phyloP scores from a whole-genome alignment of 2,888 invertebrate species.

The Atrina japonica region DNA sequence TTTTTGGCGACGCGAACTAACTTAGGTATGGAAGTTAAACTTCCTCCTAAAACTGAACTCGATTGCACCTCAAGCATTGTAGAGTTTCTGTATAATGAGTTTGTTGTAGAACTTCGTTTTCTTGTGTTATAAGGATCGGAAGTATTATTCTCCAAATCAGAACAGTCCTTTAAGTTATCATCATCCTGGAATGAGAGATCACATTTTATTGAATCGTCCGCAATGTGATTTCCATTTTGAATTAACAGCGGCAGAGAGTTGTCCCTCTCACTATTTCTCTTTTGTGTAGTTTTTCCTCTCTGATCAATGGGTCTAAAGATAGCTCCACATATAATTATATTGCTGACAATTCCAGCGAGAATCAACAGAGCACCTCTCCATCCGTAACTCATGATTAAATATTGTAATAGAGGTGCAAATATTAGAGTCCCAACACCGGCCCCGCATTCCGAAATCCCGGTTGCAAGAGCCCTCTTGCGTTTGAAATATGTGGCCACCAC shows the following conservation, averaged over 20 bases:
- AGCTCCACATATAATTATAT: conserved; percentile 72
- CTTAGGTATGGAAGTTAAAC: conserved; percentile 7
- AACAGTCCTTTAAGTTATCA: no score
- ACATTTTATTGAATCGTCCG: no score
- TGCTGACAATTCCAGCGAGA: conserved; percentile 66
- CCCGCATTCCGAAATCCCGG: conserved; percentile 76
- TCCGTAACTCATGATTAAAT: conserved; percentile 68
- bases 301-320: conserved; percentile 58
- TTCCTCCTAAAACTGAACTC: conserved; percentile 14
- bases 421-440: conserved; percentile 76
- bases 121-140: no score
- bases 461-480: conserved; percentile 74
- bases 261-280: no score
- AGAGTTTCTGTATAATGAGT: not conserved
- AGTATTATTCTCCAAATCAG: no score
- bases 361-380: conserved; percentile 77
- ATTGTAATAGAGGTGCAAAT: conserved; percentile 73
- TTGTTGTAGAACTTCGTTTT: not conserved
- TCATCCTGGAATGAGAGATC: no score
- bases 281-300: conserved; percentile 3
- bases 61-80: not conserved
- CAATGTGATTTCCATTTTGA: no score
- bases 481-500: conserved; percentile 77
- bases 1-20: not conserved
- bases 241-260: no score